Evolutionary conservation across 2,888 invertebrate species (phyloP), one percentile per base, ranked within the genome.

Genomic region (Oligia latruncula): DNA sequence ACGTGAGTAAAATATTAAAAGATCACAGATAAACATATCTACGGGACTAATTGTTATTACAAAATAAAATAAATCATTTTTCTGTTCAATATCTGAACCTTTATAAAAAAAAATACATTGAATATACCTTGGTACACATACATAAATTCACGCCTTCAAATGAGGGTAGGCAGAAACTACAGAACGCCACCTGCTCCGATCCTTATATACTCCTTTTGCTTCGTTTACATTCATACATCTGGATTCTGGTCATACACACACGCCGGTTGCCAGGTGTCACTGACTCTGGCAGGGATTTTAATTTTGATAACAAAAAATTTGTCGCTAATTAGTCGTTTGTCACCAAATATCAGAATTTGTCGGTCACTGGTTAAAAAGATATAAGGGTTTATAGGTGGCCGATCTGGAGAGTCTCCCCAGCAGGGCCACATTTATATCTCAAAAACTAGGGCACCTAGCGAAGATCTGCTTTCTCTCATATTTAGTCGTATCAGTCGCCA

Each of bases 21-120:
- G 46, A 86, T 83, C 87, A 88, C 83, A 82, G 82, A 81, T 83
- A 81, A 73, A 67, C 71, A 29, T 77, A 79, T 62, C 46, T 71
- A 86, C 64, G 62, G 67, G 75, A 88, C 89, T 88, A 89, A 84
- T 17, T 86, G 84, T 9, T 8, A 84, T 87, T 85, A 84, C 73
- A 77, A 77, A 84, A 79, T 60, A 76, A 58, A 65, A 58, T 2
- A 58, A 58, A 71, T 13, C 15, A 62, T 29, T 49, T 11, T 23
- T 49, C 29, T 35, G 17, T 20, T 43, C 20, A n/a, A 20, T 20
- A 68, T 11, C 11, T 6, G 20, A 29, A 46, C 17, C 1, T 29
- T 17, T 29, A 49, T 17, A 9, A 29, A 29, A 68, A 62, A 62
- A 62, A 8, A 60, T 6, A 67, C 40, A 67, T 43, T 67, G 4